Percentiles rank a stretch among this genome's conserved stretches.
Conservation (phyloP, 2,113 vertebrate genomes). For the Ammodytes marinus region DNA sequence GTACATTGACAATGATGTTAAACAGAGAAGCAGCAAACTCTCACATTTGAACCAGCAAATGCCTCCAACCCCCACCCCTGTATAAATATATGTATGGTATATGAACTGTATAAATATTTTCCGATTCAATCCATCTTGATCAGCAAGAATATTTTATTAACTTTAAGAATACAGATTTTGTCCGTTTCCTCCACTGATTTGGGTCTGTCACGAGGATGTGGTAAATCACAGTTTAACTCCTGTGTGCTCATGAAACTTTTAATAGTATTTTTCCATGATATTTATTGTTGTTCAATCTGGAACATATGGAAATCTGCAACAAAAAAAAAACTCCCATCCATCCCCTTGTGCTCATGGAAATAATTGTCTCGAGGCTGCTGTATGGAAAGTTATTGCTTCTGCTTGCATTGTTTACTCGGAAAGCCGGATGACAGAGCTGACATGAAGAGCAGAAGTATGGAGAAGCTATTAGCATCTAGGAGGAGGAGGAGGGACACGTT, state of each 20-base stretch:
- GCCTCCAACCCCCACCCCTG: too few relatives aligned
- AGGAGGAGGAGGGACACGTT: not conserved
- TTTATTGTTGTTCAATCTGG: conserved; percentile 43
- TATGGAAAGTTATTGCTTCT: conserved; percentile 47
- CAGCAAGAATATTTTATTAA: not conserved
- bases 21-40: not conserved
- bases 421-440: conserved; percentile 17
- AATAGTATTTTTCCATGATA: conserved; percentile 15
- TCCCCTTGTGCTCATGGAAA: conserved; percentile 5
- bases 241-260: conserved; percentile 6
- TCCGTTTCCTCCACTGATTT: conserved; percentile 15
- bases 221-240: conserved; percentile 30
- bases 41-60: not conserved
- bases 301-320: conserved; percentile 58
- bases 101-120: not conserved
- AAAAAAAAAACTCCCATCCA: not conserved
- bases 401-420: conserved; percentile 41
- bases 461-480: conserved; percentile 53
- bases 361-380: conserved; percentile 43
- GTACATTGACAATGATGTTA: not conserved
- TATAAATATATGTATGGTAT: not conserved
- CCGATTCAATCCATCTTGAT: not conserved
- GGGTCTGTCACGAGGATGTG: not conserved
- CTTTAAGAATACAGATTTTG: conserved; percentile 19
- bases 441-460: conserved; percentile 53